Evolutionary conservation across 1,140 invertebrate species (phyloP).

Genomic region (Pogonomyrmex barbatus): DNA sequence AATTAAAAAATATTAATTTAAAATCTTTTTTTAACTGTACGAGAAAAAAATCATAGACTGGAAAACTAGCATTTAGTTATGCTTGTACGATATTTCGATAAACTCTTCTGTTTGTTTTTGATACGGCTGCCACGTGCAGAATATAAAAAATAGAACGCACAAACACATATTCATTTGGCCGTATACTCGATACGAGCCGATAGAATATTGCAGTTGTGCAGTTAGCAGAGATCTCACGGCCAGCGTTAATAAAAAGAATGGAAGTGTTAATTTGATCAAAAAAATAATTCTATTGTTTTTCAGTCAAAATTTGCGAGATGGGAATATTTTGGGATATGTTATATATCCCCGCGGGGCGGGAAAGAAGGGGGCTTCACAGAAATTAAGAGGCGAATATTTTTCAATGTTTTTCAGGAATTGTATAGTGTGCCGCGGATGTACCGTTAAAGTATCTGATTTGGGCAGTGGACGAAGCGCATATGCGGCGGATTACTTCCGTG

Average conservation of each 20-base stretch:
- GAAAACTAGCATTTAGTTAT: slow-evolving; percentile 50
- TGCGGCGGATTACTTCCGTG: slow-evolving; percentile 89
- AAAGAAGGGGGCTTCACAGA: neutral
- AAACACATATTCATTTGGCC: slow-evolving; percentile 43
- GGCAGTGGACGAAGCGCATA: slow-evolving; percentile 90
- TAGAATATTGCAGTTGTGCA: slow-evolving; percentile 49
- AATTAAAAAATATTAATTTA: neutral
- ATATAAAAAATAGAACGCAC: slow-evolving; percentile 53
- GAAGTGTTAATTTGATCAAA: slow-evolving; percentile 61
- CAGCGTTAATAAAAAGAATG: slow-evolving; percentile 58
- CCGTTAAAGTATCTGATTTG: slow-evolving; percentile 94
- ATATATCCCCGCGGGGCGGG: neutral
- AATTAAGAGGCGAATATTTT: slow-evolving; percentile 16
- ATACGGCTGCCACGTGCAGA: slow-evolving; percentile 27
- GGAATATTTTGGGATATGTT: slow-evolving; percentile 38
- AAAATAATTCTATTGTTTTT: slow-evolving; percentile 54
- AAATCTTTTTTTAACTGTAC: neutral
- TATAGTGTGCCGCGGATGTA: slow-evolving; percentile 92
- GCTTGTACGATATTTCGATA: slow-evolving; percentile 41
- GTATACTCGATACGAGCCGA: slow-evolving; percentile 22
- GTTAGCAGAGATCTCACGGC: slow-evolving; percentile 51
- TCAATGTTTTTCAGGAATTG: slow-evolving; percentile 90
- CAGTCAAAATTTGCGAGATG: slow-evolving; percentile 39
- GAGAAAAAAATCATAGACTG: slow-evolving; percentile 29
- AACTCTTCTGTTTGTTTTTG: slow-evolving; percentile 48